Evolutionary conservation across 2,797 vertebrate genomes (phyloP).

Genomic region (Sebastes kiyomatsui): DNA sequence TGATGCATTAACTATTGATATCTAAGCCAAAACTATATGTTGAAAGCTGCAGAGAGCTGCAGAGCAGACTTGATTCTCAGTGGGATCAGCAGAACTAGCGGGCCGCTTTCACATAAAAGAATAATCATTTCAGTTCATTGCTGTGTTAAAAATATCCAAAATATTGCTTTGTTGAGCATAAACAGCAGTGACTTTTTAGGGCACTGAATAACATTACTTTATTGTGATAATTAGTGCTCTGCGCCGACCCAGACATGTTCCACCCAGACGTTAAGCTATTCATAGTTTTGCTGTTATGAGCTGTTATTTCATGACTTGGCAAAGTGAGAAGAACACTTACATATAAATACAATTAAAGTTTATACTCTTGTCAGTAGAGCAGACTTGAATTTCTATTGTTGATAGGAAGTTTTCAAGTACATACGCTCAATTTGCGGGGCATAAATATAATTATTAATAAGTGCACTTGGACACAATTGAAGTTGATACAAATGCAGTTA

Average conservation of each 20-base stretch:
- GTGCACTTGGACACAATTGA: background rate
- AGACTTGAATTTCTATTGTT: background rate
- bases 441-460: background rate
- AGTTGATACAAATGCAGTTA: background rate
- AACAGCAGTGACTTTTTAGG: background rate
- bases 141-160: background rate
- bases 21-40: background rate
- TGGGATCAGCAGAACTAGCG: background rate
- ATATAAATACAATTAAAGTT: background rate
- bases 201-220: background rate
- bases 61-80: background rate
- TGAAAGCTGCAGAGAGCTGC: background rate
- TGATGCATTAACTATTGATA: background rate
- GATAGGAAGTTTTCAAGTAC: background rate
- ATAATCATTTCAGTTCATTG: fast-evolving
- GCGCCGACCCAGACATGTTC: background rate
- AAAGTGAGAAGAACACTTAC: background rate
- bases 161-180: background rate
- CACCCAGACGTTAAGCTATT: background rate
- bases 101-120: background rate
- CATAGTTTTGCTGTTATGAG: background rate
- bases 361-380: background rate
- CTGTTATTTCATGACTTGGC: background rate
- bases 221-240: background rate
- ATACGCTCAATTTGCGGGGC: background rate